These are phyloP conservation scores for Telmatochromis sp. DNA, from an alignment of 2,113 vertebrate species.

Conservation along the genomic window DNA sequence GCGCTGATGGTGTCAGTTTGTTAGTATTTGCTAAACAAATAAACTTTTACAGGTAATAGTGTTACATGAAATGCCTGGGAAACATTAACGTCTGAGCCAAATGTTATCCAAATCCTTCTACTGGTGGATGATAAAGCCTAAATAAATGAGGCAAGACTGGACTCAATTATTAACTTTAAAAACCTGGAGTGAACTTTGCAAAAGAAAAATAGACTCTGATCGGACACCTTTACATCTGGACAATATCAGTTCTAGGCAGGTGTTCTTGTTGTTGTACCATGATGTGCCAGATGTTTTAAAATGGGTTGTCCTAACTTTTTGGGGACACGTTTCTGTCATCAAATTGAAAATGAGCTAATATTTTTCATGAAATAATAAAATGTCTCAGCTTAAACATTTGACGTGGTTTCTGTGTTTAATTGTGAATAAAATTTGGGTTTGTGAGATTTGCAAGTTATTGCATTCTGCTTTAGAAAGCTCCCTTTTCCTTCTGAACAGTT, in stretches of 20 bases:
- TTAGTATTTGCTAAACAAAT: background rate
- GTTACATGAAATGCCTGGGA: background rate
- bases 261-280: background rate
- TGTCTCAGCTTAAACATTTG: background rate
- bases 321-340: background rate
- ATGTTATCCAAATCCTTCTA: background rate
- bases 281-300: background rate
- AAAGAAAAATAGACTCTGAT: background rate
- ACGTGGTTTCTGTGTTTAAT: background rate
- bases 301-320: background rate
- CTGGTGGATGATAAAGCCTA: background rate
- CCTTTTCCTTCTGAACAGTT: background rate
- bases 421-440: background rate
- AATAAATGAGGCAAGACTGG: background rate
- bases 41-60: background rate
- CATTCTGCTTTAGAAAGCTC: background rate
- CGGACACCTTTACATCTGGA: background rate
- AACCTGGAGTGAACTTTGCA: background rate
- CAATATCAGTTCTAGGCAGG: background rate
- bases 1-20: background rate
- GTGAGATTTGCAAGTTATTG: background rate
- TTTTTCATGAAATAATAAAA: background rate
- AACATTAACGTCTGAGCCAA: background rate
- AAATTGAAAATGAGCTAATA: background rate
- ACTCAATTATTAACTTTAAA: background rate